Evolutionary conservation across 2,888 invertebrate genomes (phyloP).

Genomic region (Rotaria macrura): DNA sequence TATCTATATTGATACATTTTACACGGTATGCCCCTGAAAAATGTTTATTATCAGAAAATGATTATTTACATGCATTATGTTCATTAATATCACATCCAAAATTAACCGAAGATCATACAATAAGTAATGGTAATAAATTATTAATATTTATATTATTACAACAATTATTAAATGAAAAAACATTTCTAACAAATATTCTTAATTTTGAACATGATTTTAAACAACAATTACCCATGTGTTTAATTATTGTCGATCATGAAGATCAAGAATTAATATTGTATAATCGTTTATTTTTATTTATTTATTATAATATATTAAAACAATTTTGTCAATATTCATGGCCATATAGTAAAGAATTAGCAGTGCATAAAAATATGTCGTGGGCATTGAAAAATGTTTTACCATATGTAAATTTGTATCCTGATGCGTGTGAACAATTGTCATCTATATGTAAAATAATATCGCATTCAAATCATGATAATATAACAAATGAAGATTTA

Average conservation of each 20-base stretch:
- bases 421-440: conserved; percentile 56
- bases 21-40: not conserved
- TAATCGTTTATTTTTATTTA: conserved; percentile 28
- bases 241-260: conserved; percentile 34
- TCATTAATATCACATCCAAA: not conserved
- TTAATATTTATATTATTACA: not conserved
- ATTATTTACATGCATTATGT: not conserved
- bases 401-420: conserved; percentile 84
- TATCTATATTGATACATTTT: conserved; percentile 24
- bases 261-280: conserved; percentile 30
- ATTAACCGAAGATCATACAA: conserved; percentile 10
- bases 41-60: not conserved
- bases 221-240: conserved; percentile 22
- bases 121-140: conserved; percentile 3
- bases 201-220: conserved; percentile 6
- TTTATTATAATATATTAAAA: conserved; percentile 26
- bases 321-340: conserved; percentile 67
- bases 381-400: conserved; percentile 94
- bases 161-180: not conserved
- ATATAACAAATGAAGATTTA: not conserved
- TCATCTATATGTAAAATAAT: not conserved
- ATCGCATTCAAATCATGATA: not conserved
- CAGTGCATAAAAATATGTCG: conserved; percentile 83
- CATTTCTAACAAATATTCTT: not conserved
- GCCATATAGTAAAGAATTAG: conserved; percentile 70